These are phyloP conservation scores for Chrysomallon squamiferum DNA, from an alignment of 1,140 invertebrate species.

Conservation along the genomic window DNA sequence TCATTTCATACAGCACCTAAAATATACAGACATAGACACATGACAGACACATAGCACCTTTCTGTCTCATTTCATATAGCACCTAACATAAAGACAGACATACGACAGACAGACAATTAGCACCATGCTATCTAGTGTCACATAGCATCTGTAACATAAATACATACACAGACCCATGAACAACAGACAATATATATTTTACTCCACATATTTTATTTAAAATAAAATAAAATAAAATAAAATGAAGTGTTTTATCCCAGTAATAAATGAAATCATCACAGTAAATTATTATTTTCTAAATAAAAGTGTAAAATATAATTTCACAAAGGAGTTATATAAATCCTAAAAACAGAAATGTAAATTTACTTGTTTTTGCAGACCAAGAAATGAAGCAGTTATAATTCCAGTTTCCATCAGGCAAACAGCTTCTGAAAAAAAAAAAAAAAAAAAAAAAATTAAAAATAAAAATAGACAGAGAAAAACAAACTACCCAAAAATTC, in stretches of 20 bases:
- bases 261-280: no score
- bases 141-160: no score
- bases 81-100: slow-evolving; percentile 28
- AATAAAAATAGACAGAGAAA: not conserved
- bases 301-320: no score
- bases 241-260: no score
- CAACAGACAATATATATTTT: slow-evolving; percentile 4
- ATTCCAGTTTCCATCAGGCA: slow-evolving; percentile 49
- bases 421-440: slow-evolving; percentile 44
- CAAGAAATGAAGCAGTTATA: slow-evolving; percentile 45
- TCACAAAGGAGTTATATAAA: no score
- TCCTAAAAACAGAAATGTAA: no score
- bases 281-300: no score
- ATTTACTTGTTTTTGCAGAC: slow-evolving; percentile 56
- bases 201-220: no score
- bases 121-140: slow-evolving; percentile 1
- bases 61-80: slow-evolving; percentile 69
- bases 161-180: no score
- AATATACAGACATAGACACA: no score
- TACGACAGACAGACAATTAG: slow-evolving; percentile 61
- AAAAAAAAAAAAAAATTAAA: not conserved
- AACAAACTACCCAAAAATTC: not conserved
- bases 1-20: no score
- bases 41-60: slow-evolving; percentile 72
- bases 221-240: no score